Evolutionary conservation across 92 coral and sea anemone species (phyloP), one percentile per base, ranked within the genome.

Genomic region (Blastomussa wellsi): DNA sequence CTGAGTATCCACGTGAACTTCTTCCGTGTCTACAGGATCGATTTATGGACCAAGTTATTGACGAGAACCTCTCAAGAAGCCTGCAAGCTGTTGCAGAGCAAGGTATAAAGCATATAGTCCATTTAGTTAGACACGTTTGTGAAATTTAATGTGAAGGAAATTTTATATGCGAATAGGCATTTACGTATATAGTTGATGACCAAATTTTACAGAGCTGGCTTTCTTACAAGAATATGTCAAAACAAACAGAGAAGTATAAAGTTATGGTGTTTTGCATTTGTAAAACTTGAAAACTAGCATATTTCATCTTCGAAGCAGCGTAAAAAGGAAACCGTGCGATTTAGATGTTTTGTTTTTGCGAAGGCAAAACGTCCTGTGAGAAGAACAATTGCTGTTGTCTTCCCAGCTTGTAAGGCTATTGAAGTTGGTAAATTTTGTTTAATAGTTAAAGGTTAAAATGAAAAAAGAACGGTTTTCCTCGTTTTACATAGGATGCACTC

Each of bases 1-100:
- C 70, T 19, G 91, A 85, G 28, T 94, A 94, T 72, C 93, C 92
- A 12, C 88, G 85, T 70, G 83, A 86, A n/a, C 87, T 95, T 78
- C 83, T 95, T 7, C 96, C 98, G 20, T 86, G 91, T 26, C 82
- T 90, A 78, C 77, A 84, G 31, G 42, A 77, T 47, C 87, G 55
- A 47, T 95, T 95, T 80, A 64, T 95, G 14, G 92, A 89, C 71
- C 73, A 90, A 79, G 75, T 44, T 48, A 49, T 94, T 22, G 91
- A 87, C 67, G 78, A 55, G 19, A 36, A 42, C 33, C 53, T 87
- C 53, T 68, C 52, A 33, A 20, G 49, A 44, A 78, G 77, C 69
- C 83, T 95, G 53, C 72, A 59, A 8, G 70, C 59, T 14, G 90
- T 87, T 26, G 93, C 93, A 15, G 47, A 68, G 15, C 52, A 79